Evolutionary conservation across 2,797 vertebrate species (phyloP), one percentile per base, ranked within the genome.

Genomic region (Trematomus bernacchii): DNA sequence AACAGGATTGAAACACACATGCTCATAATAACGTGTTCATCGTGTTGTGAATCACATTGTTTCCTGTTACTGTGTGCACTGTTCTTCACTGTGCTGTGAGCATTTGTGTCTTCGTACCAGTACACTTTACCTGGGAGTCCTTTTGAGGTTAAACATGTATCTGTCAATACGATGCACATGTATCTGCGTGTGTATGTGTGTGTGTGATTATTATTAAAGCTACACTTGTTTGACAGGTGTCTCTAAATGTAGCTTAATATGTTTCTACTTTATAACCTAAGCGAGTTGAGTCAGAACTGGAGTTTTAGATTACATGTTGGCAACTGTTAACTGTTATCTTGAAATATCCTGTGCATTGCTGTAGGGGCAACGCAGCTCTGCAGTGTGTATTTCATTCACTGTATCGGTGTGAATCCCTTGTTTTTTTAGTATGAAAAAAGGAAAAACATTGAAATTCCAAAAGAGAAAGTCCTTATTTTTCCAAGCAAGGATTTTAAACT

Each of bases 401-500:
- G 60, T 79, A 65, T 82, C 61, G 65, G 43, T 71, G n/a, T 71
- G 51, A 80, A 80, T 73, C 65, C 64, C 58, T 73, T 23, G 65
- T 70, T 80, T 74, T 19, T 63, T 16, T 37, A 18, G 43, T 19
- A 37, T 42, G 63, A 53, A 68, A 68, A 75, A 71, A 19, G 19
- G 13, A 78, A 68, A 72, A 30, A 52, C 23, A 81, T 82, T 84
- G 55, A 78, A 76, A 85, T 84, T 82, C 55, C 68, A 48, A 21
- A 48, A 9, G 50, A 64, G 62, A 66, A 50, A 2, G 30, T 47
- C 3, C 52, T 65, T 60, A 50, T 77, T 77, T 83, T 76, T 61
- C 48, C 48, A 72, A 76, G 47, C 46, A 63, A 63, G 78, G 86
- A 73, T 88, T 89, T 87, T 48, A 76, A 83, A 85, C 47, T 77